Conservation (phyloP, 2,888 invertebrate species). For the Hypsopygia costalis region DNA sequence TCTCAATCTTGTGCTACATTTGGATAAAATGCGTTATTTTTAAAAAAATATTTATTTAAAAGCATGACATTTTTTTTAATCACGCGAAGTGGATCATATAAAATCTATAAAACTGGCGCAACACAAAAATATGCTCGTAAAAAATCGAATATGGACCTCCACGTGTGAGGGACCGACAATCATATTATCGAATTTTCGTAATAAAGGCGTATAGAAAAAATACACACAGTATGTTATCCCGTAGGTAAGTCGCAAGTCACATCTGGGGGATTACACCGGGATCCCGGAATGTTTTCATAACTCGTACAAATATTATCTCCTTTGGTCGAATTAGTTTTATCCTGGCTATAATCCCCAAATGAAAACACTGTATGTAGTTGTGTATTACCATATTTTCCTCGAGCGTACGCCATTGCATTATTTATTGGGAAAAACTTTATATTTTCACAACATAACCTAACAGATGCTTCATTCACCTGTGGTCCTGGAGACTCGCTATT, state of each 20-base stretch:
- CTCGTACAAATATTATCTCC: constrained; percentile 38
- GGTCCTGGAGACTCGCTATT: constrained; percentile 38
- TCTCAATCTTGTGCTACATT: too few species aligned
- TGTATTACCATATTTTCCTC: constrained; percentile 41
- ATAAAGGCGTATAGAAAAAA: constrained; percentile 17
- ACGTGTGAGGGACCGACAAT: constrained; percentile 15
- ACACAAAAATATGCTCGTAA: constrained; percentile 1
- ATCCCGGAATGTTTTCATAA: constrained; percentile 39
- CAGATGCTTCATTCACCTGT: constrained; percentile 68
- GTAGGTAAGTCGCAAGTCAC: constrained; percentile 29
- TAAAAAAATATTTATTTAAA: neutral
- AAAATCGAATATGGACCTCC: constrained; percentile 9
- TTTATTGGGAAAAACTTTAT: constrained; percentile 75
- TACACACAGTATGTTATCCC: constrained; percentile 8
- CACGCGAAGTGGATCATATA: neutral
- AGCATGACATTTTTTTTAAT: neutral
- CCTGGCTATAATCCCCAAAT: constrained; percentile 37
- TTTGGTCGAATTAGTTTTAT: constrained; percentile 41
- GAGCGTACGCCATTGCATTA: constrained; percentile 56
- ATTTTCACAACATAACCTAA: constrained; percentile 67
- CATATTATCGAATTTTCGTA: constrained; percentile 22
- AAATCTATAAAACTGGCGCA: neutral
- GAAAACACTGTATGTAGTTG: constrained; percentile 32
- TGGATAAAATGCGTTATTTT: too few species aligned
- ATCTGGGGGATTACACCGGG: constrained; percentile 38